Evolutionary conservation across 2,888 invertebrate species (phyloP), one percentile per base, ranked within the genome.

Genomic region (Notodonta ziczac): DNA sequence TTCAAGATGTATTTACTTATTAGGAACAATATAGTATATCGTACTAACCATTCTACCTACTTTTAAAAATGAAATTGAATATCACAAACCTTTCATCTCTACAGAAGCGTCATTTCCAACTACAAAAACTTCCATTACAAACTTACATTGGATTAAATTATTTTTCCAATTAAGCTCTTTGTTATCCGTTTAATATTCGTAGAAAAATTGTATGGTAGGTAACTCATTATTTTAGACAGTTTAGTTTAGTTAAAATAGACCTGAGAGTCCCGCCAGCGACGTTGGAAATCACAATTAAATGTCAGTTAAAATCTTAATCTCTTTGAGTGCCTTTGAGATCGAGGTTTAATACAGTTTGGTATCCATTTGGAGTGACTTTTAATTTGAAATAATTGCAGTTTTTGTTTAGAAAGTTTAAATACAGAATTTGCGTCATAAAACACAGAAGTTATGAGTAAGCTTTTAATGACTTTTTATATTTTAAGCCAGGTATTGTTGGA

Each of bases 101-200:
- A 7, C 35, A 42, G 8, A 42, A 42, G 42, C 42, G 9, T 44
- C n/a, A n/a, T 14, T 96, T 84, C 82, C 67, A 55, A 58, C 64
- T 54, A 53, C 32, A 48, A 16, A 58, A 55, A 55, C 40, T 51
- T 57, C 35, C 35, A 35, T 35, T 35, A 35, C 35, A 35, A 35
- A 56, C 42, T 24, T 46, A 46, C n/a, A 58, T 60, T n/a, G 5
- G 46, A 14, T 24, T 60, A 57, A 54, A 13, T 56, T 46, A 51
- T 53, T 16, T 56, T n/a, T 60, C 55, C 35, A 24, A 55, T 59
- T 42, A 61, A 61, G 44, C 24, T 46, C 54, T 42, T 50, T 44
- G 60, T 56, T 63, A 32, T 9, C 53, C 32, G 14, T 0, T 12
- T 4, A 12, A 24, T 24, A 51, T 10, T 50, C 50, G 0, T 14